Base-by-base conservation (phyloP, 1,140 invertebrate species). In the Sitodiplosis mosellana region DNA sequence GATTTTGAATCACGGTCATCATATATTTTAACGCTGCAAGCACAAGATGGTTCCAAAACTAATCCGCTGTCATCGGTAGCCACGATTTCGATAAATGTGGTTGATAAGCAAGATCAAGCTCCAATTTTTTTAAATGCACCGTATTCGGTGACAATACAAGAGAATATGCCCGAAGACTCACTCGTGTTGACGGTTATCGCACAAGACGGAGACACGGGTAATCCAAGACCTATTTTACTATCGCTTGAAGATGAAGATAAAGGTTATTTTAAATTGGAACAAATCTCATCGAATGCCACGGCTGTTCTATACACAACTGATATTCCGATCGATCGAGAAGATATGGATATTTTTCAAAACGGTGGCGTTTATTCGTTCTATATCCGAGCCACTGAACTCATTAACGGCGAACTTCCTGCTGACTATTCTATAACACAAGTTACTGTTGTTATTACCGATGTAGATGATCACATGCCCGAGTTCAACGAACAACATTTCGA, bases 81-180 rank as follows among this genome's bases (percentile, higher is more conserved):
- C 1, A 80, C 76, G n/a, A 71, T 89, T 7, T 73, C 77, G 0
- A 76, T 86, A 0, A 76, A 79, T 15, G 72, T 89, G 12, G 64
- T 76, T 20, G 86, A 90, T 56, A 74, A 85, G 2, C 86, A 80
- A 59, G 85, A 90, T 59, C 82, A 87, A 56, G 77, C 80, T 17
- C 87, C 86, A 0, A 68, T 74, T 2, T 88, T 88, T 54, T 56
- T 83, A 1, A 83, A 83, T 55, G 79, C 79, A 1, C 83, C 83
- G 0, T 87, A 82, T 54, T 83, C 80, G 1, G 77, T 80, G 2
- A 77, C 78, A 1, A 68, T 87, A 11, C 66, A 77, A 2, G 84
- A 88, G 59, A 84, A 83, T 53, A 81, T 77, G 0, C 65, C 69
- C 4, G 66, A 57, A 0, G 72, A 69, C 15, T 66, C 72, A 2